These are phyloP conservation scores for Exephanes ischioxanthus DNA, from an alignment of 2,888 invertebrate genomes.

Conservation along the genomic window DNA sequence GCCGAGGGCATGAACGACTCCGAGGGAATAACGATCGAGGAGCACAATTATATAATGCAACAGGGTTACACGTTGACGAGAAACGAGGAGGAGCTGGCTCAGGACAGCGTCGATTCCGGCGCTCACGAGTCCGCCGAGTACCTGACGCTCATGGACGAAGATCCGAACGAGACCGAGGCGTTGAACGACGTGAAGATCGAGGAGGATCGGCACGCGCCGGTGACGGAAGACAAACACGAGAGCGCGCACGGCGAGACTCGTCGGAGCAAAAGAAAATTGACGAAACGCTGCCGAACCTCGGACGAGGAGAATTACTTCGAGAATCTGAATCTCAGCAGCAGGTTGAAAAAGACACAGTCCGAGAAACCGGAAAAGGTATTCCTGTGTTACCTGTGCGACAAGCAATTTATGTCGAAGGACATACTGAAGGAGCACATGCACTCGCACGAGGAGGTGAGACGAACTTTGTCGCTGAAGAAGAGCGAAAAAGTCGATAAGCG, in stretches of 20 bases:
- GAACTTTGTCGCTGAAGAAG: conserved; percentile 76
- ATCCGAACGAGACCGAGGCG: conserved; percentile 48
- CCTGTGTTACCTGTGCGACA: conserved; percentile 82
- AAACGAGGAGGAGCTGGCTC: conserved; percentile 63
- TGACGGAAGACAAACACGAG: conserved; percentile 44
- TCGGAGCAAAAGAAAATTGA: conserved; percentile 76
- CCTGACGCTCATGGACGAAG: conserved; percentile 65
- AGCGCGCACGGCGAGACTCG: conserved; percentile 72
- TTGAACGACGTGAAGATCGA: conserved; percentile 46
- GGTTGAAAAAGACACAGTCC: conserved; percentile 76
- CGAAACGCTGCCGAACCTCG: conserved; percentile 60
- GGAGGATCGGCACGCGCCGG: conserved; percentile 21
- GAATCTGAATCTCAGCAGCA: conserved; percentile 82
- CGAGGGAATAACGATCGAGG: conserved; percentile 73
- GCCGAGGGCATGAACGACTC: conserved; percentile 52
- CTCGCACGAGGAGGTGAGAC: conserved; percentile 82
- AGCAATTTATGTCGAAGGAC: conserved; percentile 81
- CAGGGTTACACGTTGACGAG: conserved; percentile 71
- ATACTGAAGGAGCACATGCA: conserved; percentile 83
- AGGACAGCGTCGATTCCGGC: conserved; percentile 65
- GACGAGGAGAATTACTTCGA: conserved; percentile 83
- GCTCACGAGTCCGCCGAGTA: conserved; percentile 67
- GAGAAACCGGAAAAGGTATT: conserved; percentile 80
- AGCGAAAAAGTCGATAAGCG: conserved; percentile 76
- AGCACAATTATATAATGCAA: conserved; percentile 79